These are phyloP conservation scores for Pelochelys cantorii DNA, from an alignment of 2,797 vertebrate species.

Conservation along the genomic window DNA sequence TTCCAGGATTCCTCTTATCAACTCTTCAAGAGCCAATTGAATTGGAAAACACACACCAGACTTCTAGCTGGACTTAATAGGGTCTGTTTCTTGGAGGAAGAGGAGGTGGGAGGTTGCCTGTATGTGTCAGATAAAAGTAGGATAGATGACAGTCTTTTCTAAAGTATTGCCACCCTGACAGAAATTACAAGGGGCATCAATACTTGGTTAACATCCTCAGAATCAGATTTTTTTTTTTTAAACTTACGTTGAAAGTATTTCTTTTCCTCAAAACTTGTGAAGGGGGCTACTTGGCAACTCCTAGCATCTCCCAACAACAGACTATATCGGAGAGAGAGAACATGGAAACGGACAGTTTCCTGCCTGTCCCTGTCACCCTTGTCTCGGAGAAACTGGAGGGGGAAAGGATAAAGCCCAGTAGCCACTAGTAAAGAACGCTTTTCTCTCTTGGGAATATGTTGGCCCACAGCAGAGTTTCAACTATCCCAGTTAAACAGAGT, in stretches of 20 bases:
- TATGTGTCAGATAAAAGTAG: background rate
- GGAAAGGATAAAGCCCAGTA: accelerated
- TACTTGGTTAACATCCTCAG: too few relatives aligned
- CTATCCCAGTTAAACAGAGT: background rate
- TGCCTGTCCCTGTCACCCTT: background rate
- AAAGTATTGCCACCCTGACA: too few relatives aligned
- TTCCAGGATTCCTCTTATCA: background rate
- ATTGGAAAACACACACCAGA: background rate
- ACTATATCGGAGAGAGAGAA: background rate
- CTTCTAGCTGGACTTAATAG: background rate
- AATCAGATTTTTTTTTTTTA: too few relatives aligned
- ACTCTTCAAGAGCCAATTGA: background rate
- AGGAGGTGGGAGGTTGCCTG: background rate
- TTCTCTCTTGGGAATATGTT: background rate
- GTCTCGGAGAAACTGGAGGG: background rate
- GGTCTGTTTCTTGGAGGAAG: background rate
- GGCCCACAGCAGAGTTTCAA: background rate
- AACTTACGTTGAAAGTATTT: background rate
- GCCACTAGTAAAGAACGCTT: background rate
- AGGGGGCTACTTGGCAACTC: background rate
- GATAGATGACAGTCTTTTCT: too few relatives aligned
- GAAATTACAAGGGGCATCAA: too few relatives aligned
- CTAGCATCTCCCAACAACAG: background rate
- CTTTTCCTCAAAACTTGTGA: background rate
- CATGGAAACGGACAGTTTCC: background rate